Evolutionary conservation across 2,797 vertebrate genomes (phyloP).

Genomic region (Moxostoma hubbsi): DNA sequence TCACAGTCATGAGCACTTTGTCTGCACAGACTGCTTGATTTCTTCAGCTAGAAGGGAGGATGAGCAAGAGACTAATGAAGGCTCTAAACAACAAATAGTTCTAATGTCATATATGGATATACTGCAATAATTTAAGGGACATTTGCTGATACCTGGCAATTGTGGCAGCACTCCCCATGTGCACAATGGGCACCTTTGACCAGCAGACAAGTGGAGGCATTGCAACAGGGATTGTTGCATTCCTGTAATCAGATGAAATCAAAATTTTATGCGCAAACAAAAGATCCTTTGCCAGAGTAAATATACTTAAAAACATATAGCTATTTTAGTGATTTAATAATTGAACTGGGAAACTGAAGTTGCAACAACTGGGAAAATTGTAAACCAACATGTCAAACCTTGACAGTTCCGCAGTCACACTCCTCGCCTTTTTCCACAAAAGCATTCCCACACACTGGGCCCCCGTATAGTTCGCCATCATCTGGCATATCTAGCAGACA

Average conservation of each 20-base stretch:
- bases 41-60: slow-evolving; percentile 70
- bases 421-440: slow-evolving; percentile 91
- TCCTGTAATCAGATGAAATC: slow-evolving; percentile 73
- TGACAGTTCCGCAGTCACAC: slow-evolving; percentile 86
- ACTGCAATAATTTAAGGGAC: not conserved
- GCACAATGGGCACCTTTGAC: slow-evolving; percentile 82
- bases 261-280: not conserved
- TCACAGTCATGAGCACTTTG: slow-evolving; percentile 81
- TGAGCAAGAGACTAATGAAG: not conserved
- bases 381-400: slow-evolving; percentile 70
- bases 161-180: slow-evolving; percentile 85
- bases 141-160: slow-evolving; percentile 82
- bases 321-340: not conserved
- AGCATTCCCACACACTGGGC: slow-evolving; percentile 87
- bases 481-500: slow-evolving; percentile 83
- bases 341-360: not conserved
- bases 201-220: slow-evolving; percentile 87
- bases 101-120: slow-evolving; percentile 29
- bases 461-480: slow-evolving; percentile 78
- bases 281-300: not conserved
- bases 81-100: not conserved
- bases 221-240: slow-evolving; percentile 88
- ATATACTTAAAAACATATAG: not conserved
- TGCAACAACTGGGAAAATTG: not conserved
- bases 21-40: slow-evolving; percentile 78